Evolutionary conservation across 2,888 invertebrate genomes (phyloP), one percentile per base, ranked within the genome.

Genomic region (Hypomecis punctinalis): DNA sequence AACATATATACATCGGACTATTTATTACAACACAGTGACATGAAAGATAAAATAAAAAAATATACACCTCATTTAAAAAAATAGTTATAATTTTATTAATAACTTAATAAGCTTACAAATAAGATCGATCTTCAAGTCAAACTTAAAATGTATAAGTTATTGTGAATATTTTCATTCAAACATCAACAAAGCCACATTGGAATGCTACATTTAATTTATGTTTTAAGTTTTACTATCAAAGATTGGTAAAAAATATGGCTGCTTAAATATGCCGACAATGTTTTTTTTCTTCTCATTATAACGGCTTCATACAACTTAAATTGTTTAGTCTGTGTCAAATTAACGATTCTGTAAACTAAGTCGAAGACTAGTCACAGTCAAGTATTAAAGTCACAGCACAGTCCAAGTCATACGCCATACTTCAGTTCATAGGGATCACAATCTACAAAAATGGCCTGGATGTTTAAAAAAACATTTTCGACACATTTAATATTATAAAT

Each of bases 171-270:
- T 66, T 56, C 56, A 56, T 62, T 56, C 54, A 61, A 53, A 61
- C 58, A 67, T 61, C 37, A 63, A 70, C 67, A 70, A 70, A 70
- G 66, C 72, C 66, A 58, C 56, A 65, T 63, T 72, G 72, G 72
- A 72, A 72, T 72, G 70, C 68, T 72, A 70, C 61, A 69, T 57
- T 63, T 46, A 57, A 33, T 63, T 61, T 64, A 48, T 45, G 52
- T 48, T 54, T 63, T 46, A 51, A 54, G 48, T 58, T 64, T 53
- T 51, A 60, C 47, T 58, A 60, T 57, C 23, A 61, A 61, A 61
- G 61, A 65, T 65, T 61, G 65, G 66, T 70, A 72, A 73, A 67
- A 69, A 64, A 67, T 67, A 72, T 70, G 70, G 70, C 67, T 11
- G 51, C 67, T 68, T 65, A 61, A 61, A 63, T 55, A 55, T 60